phyloP scores from a whole-genome alignment of 2,113 vertebrate genomes.

The Onychostoma macrolepis region DNA sequence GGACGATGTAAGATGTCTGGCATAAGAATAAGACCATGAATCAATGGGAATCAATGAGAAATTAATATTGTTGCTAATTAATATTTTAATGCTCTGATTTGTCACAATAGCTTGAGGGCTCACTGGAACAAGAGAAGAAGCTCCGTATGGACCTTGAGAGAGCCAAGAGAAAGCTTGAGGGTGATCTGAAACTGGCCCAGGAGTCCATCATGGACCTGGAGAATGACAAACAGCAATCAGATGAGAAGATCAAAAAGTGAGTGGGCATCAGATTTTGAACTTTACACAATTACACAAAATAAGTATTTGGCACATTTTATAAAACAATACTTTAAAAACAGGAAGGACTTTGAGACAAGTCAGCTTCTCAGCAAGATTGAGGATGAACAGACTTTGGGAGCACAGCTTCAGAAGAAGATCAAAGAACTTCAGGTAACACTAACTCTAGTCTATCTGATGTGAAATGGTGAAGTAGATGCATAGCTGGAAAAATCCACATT shows the following conservation, averaged over 20 bases:
- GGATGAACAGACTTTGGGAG: slow-evolving; percentile 74
- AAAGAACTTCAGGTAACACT: slow-evolving; percentile 66
- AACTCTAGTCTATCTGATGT: not conserved
- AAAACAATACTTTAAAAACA: slow-evolving; percentile 45
- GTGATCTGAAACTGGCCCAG: slow-evolving; percentile 23
- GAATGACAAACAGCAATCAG: slow-evolving; percentile 31
- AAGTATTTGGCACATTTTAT: not conserved
- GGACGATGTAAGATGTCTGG: slow-evolving; percentile 52
- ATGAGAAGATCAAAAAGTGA: slow-evolving; percentile 39
- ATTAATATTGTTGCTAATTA: not conserved
- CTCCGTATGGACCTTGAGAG: slow-evolving; percentile 53
- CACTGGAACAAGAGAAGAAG: slow-evolving; percentile 54
- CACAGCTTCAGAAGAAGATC: slow-evolving; percentile 72
- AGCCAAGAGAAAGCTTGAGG: slow-evolving; percentile 29
- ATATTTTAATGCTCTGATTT: not conserved
- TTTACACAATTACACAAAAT: not conserved
- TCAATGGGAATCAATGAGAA: not conserved
- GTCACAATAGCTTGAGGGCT: slow-evolving; percentile 42
- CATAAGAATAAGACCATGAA: not conserved
- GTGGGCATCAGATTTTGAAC: not conserved
- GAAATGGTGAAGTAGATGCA: not conserved
- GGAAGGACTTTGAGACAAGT: slow-evolving; percentile 80
- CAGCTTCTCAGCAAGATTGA: slow-evolving; percentile 78
- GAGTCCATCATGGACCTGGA: slow-evolving; percentile 27
- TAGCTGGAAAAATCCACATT: not conserved